A percentile compares a stretch with the other conserved stretches of the same genome.
phyloP scores from a whole-genome alignment of 1,140 invertebrate genomes.

The Leptinotarsa defecta region DNA sequence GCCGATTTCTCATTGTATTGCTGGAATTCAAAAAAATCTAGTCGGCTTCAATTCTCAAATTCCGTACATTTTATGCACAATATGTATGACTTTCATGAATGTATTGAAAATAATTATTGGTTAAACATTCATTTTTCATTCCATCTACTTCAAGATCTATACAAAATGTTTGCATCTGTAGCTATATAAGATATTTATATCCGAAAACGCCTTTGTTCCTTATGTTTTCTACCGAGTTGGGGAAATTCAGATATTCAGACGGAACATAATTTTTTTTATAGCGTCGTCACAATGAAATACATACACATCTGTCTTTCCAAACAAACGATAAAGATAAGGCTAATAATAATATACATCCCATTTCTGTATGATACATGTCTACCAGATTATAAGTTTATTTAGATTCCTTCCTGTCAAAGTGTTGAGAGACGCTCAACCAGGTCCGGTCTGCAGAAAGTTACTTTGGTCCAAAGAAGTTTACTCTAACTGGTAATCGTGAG shows the following conservation, averaged over 20 bases:
- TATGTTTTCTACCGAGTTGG: background rate
- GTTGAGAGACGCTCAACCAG: background rate
- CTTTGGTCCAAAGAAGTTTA: too few relatives aligned
- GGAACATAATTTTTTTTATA: background rate
- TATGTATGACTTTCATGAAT: too few relatives aligned
- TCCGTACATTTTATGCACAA: too few relatives aligned
- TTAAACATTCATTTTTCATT: too few relatives aligned
- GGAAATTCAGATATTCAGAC: background rate
- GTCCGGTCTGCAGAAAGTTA: background rate
- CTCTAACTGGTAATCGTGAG: too few relatives aligned
- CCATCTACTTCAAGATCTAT: too few relatives aligned
- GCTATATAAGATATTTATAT: background rate
- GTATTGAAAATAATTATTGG: too few relatives aligned
- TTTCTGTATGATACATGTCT: slow-evolving; percentile 9
- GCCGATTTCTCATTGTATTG: too few relatives aligned
- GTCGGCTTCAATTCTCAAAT: too few relatives aligned
- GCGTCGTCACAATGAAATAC: background rate
- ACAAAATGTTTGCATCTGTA: background rate
- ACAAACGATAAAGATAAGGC: background rate
- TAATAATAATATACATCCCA: background rate
- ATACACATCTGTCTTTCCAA: slow-evolving; percentile 3
- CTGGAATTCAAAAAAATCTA: too few relatives aligned
- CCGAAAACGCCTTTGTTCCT: background rate
- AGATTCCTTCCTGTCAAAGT: background rate
- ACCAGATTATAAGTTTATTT: slow-evolving; percentile 1